These are phyloP conservation scores for Brenthis ino DNA, from an alignment of 2,888 invertebrate species.

Conservation along the genomic window DNA sequence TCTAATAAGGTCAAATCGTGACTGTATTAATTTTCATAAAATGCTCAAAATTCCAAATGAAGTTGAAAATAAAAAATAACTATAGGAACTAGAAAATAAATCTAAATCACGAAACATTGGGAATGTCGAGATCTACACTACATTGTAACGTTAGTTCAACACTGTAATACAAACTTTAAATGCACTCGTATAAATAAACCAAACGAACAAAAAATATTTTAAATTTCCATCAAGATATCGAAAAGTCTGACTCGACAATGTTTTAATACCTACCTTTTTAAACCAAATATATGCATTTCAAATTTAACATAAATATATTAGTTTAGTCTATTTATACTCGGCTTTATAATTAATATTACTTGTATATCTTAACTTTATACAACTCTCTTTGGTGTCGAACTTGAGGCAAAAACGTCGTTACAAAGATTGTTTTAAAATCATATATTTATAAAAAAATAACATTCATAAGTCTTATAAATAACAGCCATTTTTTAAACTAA, in stretches of 20 bases:
- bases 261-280: neutral
- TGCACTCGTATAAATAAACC: conserved; percentile 17
- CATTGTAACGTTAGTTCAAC: conserved; percentile 55
- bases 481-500: conserved; percentile 30
- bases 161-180: conserved; percentile 37
- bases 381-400: conserved; percentile 75
- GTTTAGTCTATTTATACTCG: conserved; percentile 41
- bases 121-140: conserved; percentile 73
- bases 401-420: conserved; percentile 38
- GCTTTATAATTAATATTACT: conserved; percentile 50
- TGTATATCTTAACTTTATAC: conserved; percentile 54
- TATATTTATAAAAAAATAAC: conserved; percentile 23
- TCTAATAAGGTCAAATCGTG: conserved; percentile 29
- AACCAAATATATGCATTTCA: neutral
- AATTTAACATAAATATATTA: neutral
- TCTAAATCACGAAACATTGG: conserved; percentile 60
- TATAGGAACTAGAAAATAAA: conserved; percentile 57
- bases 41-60: conserved; percentile 50
- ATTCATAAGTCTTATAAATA: conserved; percentile 20
- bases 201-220: conserved; percentile 4
- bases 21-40: conserved; percentile 41
- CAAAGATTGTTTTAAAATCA: conserved; percentile 23
- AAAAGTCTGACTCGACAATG: conserved; percentile 7
- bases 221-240: neutral
- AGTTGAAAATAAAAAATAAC: conserved; percentile 46